These are phyloP conservation scores for Mus spretus DNA, from an alignment of 2,797 vertebrate genomes.

Conservation along the genomic window DNA sequence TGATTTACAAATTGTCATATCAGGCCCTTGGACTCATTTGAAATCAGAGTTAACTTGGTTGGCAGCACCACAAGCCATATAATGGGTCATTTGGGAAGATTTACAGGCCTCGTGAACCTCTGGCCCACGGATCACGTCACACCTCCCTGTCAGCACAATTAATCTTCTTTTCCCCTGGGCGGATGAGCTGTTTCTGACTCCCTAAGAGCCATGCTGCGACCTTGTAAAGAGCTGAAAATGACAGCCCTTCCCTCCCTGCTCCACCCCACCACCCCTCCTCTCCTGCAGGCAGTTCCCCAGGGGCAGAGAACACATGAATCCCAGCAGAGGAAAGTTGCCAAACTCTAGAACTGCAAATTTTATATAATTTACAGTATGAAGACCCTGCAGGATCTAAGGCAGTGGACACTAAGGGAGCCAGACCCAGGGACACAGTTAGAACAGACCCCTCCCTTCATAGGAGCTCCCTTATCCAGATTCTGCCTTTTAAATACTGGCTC, in stretches of 20 bases:
- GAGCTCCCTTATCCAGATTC: background rate
- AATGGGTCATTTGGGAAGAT: background rate
- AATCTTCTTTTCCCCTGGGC: background rate
- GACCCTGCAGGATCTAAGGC: background rate
- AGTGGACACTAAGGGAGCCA: background rate
- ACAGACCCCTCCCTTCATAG: background rate
- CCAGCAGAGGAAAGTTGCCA: background rate
- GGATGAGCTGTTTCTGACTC: background rate
- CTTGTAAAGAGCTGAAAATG: background rate
- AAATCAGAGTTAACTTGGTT: background rate
- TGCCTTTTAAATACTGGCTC: background rate
- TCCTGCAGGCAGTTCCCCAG: background rate
- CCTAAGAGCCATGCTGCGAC: background rate
- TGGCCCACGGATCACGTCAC: background rate
- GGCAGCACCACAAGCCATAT: background rate
- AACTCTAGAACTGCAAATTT: background rate
- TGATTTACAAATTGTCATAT: background rate
- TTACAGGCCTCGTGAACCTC: background rate
- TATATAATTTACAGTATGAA: background rate
- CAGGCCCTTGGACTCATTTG: background rate
- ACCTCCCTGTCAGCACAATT: background rate
- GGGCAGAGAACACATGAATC: background rate
- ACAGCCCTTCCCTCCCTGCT: background rate
- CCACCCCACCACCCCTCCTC: background rate
- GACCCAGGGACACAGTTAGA: background rate